These are phyloP conservation scores for Smittia aterrima DNA, from an alignment of 2,888 invertebrate species.

Conservation along the genomic window DNA sequence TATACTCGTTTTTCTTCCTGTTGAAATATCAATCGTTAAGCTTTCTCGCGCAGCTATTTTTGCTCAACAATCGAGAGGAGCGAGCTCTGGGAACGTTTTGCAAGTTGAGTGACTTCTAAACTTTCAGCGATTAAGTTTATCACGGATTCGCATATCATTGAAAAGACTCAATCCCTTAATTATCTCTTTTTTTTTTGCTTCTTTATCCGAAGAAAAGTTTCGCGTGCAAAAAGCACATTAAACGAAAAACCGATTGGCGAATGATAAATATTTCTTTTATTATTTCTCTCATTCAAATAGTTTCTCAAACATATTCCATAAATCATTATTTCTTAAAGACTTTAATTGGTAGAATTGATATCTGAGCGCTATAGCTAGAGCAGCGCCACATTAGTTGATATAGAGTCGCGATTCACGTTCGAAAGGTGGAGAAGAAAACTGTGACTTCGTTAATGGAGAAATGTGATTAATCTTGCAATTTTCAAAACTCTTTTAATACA, in stretches of 20 bases:
- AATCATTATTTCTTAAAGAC: slow-evolving; percentile 23
- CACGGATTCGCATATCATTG: no score
- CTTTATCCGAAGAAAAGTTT: no score
- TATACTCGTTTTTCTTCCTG: no score
- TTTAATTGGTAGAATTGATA: slow-evolving; percentile 24
- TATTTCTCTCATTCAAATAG: not conserved
- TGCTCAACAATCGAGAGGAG: no score
- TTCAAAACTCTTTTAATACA: no score
- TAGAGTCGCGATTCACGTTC: not conserved
- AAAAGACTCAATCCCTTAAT: no score
- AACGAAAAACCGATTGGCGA: not conserved
- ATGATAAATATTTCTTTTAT: no score
- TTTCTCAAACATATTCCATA: not conserved
- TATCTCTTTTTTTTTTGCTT: no score
- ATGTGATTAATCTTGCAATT: not conserved
- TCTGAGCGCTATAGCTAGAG: not conserved
- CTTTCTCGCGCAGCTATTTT: no score
- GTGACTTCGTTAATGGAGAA: not conserved
- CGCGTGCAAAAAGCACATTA: not conserved
- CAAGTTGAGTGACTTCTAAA: no score
- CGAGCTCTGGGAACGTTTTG: no score
- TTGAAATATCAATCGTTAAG: not conserved
- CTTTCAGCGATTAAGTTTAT: no score
- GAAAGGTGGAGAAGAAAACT: not conserved
- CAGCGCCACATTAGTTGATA: not conserved